Percentiles rank a stretch among this genome's conserved stretches.
Conservation (phyloP, 2,888 invertebrate genomes). For the Tenthredo distinguenda region DNA sequence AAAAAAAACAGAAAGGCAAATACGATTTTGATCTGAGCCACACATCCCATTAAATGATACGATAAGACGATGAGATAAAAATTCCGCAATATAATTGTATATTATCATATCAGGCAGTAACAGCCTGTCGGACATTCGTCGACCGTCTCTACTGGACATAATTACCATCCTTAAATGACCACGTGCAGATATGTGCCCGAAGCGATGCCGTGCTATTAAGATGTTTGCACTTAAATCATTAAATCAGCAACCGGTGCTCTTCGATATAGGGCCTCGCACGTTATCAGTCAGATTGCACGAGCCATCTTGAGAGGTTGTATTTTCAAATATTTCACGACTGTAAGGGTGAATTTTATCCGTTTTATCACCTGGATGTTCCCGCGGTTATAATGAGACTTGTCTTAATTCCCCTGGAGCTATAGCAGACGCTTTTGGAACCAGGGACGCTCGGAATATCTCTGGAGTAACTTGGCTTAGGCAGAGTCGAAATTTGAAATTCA, state of each 20-base stretch:
- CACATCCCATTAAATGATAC: background rate
- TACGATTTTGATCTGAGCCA: background rate
- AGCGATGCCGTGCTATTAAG: conserved; percentile 44
- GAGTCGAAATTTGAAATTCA: conserved; percentile 26
- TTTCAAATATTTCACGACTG: conserved; percentile 7
- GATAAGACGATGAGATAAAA: background rate
- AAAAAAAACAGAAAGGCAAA: background rate
- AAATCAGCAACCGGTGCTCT: conserved; percentile 7
- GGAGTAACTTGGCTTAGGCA: background rate
- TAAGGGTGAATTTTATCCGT: background rate
- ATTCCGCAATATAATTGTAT: conserved; percentile 9
- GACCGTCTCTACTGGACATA: background rate
- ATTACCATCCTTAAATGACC: conserved; percentile 15
- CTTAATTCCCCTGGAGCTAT: background rate
- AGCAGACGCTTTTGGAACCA: background rate
- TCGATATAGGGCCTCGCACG: background rate
- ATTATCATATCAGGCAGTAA: conserved; percentile 7
- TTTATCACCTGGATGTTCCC: conserved; percentile 14
- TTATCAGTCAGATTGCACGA: conserved; percentile 26
- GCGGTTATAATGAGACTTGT: conserved; percentile 17
- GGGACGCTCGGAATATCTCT: background rate
- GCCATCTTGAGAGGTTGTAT: conserved; percentile 7
- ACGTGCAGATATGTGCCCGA: background rate
- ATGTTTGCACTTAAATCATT: conserved; percentile 41
- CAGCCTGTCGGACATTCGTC: background rate